Base-by-base conservation (phyloP, 2,113 vertebrate genomes). In the Lamprologus lemairii region DNA sequence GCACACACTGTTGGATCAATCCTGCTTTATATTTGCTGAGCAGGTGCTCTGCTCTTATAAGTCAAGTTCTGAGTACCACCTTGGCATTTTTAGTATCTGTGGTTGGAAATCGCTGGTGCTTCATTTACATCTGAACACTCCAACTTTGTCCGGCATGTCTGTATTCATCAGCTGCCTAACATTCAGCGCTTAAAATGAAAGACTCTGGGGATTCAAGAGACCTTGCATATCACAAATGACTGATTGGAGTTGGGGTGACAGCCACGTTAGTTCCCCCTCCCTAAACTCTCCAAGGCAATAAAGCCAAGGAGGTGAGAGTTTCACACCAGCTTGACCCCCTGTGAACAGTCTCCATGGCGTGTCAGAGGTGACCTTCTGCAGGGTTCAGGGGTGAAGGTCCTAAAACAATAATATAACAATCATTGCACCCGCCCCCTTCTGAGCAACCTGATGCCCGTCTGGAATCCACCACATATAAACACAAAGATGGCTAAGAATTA, bases 321-420 rank as follows among this genome's bases (percentile, higher is more conserved):
- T 91, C 92, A 91, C 93, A 89, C 82, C 53, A 4, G 87, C 42
- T 65, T 86, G 89, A 94, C 93, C 94, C 86, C 17, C 57, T 45
- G 7, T 88, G 85, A 94, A 87, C 90, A 80, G 89, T 89, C 55
- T 35, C 58, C 73, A 57, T 37, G 75, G 89, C 26, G 42, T 89
- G 95, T 94, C 94, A 95, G 90, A 83, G 93, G 89, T 93, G 91
- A 88, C 86, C 93, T 94, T 96, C 93, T 93, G 90, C 92, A 89
- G 79, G 86, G 92, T 87, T 94, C 93, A 95, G 65, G 68, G 95
- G 90, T 92, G 94, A 94, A 91, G 91, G 88, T 93, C 91, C 95
- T 95, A 91, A 95, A 96, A 93, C 85, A 84, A 90, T 87, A 92
- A 80, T 42, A 81, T 58, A 84, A 89, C 86, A 94, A 87, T 85